A percentile compares a stretch with the other conserved stretches of the same genome.
These are phyloP conservation scores for Ptilorrhoa leucosticta DNA, from an alignment of 2,113 vertebrate species.

Conservation along the genomic window DNA sequence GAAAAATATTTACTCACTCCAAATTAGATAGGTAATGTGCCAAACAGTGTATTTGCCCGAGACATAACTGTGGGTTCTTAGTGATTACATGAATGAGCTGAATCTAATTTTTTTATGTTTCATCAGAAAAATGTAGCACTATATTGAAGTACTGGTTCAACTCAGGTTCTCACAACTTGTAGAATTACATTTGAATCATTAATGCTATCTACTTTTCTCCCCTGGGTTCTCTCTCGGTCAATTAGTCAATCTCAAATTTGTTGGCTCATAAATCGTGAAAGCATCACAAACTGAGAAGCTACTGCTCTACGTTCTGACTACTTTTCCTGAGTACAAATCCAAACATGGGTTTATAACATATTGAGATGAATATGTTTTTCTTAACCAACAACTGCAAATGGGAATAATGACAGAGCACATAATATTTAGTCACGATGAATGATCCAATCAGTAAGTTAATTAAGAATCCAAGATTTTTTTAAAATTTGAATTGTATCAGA, in stretches of 20 bases:
- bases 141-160: neutral
- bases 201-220: neutral
- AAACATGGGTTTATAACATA: neutral
- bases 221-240: neutral
- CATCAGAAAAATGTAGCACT: neutral
- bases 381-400: neutral
- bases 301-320: neutral
- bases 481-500: neutral
- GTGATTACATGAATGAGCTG: neutral
- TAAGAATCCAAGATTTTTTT: neutral
- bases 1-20: neutral
- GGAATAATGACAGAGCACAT: neutral
- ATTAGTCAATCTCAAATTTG: neutral
- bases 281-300: neutral
- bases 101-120: neutral
- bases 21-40: neutral
- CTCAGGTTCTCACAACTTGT: neutral
- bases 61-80: neutral
- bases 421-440: neutral
- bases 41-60: neutral
- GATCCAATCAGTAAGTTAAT: neutral
- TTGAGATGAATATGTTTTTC: rapidly evolving
- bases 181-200: neutral
- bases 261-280: neutral
- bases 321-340: neutral